phyloP scores from a whole-genome alignment of 2,888 invertebrate genomes.

The Rhopalosiphum nymphaeae region DNA sequence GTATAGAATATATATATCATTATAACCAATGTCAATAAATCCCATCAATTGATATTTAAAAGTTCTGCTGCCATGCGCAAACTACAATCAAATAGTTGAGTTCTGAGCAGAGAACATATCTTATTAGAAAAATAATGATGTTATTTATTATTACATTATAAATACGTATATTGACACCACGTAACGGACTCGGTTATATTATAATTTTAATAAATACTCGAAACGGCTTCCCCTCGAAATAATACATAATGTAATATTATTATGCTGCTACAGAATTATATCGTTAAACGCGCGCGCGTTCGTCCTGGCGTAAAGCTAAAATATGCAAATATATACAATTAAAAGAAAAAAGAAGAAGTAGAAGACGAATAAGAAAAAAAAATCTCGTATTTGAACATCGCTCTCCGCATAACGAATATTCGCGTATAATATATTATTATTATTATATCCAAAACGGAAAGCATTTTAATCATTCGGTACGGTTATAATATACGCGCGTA shows the following conservation, averaged over 20 bases:
- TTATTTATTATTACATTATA: not conserved
- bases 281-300: not conserved
- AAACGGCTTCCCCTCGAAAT: not conserved
- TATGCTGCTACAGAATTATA: not conserved
- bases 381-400: constrained; percentile 11
- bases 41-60: not conserved
- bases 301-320: not conserved
- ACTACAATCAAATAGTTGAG: not conserved
- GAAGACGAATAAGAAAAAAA: not conserved
- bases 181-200: not conserved
- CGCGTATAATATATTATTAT: not conserved
- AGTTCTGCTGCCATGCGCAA: not conserved
- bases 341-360: constrained; percentile 5
- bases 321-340: constrained; percentile 38
- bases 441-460: not conserved
- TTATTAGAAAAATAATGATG: not conserved
- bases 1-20: not conserved
- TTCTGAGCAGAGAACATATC: not conserved
- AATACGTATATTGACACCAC: not conserved
- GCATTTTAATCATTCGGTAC: constrained; percentile 41
- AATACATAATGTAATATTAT: not conserved
- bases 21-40: not conserved
- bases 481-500: not conserved
- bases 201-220: not conserved
- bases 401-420: not conserved